Evolutionary conservation across 2,113 vertebrate species (phyloP), one percentile per base, ranked within the genome.

Genomic region (Elephas maximus): DNA sequence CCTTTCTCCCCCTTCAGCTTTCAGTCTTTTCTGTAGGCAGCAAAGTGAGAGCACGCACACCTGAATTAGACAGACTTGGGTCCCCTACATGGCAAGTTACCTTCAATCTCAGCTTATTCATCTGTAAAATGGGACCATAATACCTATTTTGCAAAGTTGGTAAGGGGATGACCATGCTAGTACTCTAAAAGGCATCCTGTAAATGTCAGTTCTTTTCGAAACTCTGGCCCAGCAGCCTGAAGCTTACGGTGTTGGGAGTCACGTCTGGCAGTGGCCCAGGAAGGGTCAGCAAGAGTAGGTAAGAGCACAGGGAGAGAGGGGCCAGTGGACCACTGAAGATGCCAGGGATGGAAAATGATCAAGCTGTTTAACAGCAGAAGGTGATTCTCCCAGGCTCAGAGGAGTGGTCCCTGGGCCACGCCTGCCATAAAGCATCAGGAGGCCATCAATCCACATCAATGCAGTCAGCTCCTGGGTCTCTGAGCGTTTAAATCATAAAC

Each of bases 381-480:
- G 20, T 74, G 71, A 77, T 65, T 80, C 74, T 69, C 82, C 8
- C 14, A 33, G n/a, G 65, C 79, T 67, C 41, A 37, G 57, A 62
- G 85, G 78, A 88, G 10, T 41, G 88, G 77, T 92, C 96, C 41
- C 91, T 74, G 71, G 57, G 65, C 67, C 76, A n/a, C 63, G 45
- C 79, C 94, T 91, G 90, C 63, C 96, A 71, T 10, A 63, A 91
- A 83, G 62, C 91, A 87, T 89, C 84, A 84, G 30, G 57, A 95
- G 93, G 17, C 79, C 41, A 44, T 37, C 41, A 12, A 5, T 74
- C 62, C 24, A 44, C 37, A 53, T 93, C 90, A 87, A 90, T 94
- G 74, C 33, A 30, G 53, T 53, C 92, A 51, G 85, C 63, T 37
- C 57, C 84, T 63, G 67, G 3, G 12, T 88, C 41, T 73, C 92